These are phyloP conservation scores for Drosophila paramelanica DNA, from an alignment of 2,888 invertebrate genomes.

Conservation along the genomic window DNA sequence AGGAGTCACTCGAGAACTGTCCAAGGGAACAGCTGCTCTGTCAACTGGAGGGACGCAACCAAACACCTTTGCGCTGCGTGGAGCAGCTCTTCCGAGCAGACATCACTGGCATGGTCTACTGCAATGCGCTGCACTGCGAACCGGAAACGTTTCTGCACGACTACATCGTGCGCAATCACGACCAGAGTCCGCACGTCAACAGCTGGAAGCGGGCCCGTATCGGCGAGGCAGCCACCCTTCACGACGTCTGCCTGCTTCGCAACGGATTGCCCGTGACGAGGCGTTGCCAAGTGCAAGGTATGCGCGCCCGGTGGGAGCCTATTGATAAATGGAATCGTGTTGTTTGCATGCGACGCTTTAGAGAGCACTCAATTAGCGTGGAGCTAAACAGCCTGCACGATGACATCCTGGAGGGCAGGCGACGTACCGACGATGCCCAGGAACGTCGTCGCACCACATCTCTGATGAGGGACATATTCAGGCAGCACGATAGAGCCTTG, in stretches of 20 bases:
- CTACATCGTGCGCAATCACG: slow-evolving; percentile 55
- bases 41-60: background rate
- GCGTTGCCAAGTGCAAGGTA: slow-evolving; percentile 86
- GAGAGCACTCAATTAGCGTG: slow-evolving; percentile 63
- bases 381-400: slow-evolving; percentile 72
- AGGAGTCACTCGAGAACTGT: slow-evolving; percentile 18
- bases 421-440: slow-evolving; percentile 35
- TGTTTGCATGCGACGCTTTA: slow-evolving; percentile 66
- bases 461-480: slow-evolving; percentile 57
- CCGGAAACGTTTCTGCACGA: slow-evolving; percentile 64
- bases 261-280: slow-evolving; percentile 88
- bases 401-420: slow-evolving; percentile 62
- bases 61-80: slow-evolving; percentile 6
- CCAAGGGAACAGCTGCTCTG: slow-evolving; percentile 27
- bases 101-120: slow-evolving; percentile 24
- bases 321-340: slow-evolving; percentile 66
- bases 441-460: slow-evolving; percentile 45
- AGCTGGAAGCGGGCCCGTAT: slow-evolving; percentile 78
- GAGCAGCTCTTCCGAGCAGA: background rate
- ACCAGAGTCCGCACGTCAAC: slow-evolving; percentile 59
- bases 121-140: slow-evolving; percentile 47
- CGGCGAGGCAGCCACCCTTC: slow-evolving; percentile 85
- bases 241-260: slow-evolving; percentile 86
- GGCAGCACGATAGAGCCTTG: slow-evolving; percentile 71
- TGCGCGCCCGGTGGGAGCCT: slow-evolving; percentile 86